phyloP scores from a whole-genome alignment of 2,113 vertebrate genomes.

The Pygoscelis adeliae region DNA sequence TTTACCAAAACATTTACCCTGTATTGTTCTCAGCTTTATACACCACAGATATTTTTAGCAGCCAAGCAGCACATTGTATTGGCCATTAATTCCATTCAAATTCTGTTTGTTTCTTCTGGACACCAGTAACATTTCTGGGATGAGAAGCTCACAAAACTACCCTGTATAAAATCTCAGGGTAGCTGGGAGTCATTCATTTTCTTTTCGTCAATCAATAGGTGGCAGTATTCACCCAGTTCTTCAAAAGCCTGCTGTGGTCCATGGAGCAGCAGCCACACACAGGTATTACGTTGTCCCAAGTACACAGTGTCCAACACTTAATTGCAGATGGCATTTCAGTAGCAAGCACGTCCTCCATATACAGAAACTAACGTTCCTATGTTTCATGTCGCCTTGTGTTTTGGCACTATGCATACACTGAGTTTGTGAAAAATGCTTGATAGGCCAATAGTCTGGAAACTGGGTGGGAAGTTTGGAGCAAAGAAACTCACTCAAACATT shows the following conservation, averaged over 20 bases:
- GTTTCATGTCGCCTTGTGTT: rapidly evolving
- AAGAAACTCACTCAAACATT: not conserved
- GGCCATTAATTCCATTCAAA: not conserved
- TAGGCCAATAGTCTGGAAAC: not conserved
- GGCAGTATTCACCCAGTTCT: conserved; percentile 71
- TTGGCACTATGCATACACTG: rapidly evolving
- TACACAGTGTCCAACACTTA: not conserved
- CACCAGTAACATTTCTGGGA: rapidly evolving
- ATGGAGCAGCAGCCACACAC: not conserved
- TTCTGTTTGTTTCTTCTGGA: not conserved
- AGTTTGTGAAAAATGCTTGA: rapidly evolving
- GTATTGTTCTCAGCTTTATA: not conserved
- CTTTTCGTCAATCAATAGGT: conserved; percentile 68
- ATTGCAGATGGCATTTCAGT: not conserved
- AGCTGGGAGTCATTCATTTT: not conserved
- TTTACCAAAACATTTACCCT: not conserved
- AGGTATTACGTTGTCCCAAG: not conserved
- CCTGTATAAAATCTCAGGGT: rapidly evolving
- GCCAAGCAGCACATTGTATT: not conserved
- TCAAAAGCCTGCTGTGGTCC: not conserved
- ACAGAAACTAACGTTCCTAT: rapidly evolving
- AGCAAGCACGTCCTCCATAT: rapidly evolving
- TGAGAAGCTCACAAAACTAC: not conserved
- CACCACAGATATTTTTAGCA: not conserved
- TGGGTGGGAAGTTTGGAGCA: not conserved